Base-by-base conservation (phyloP, 2,888 invertebrate genomes). In the Sepioteuthis lessoniana region DNA sequence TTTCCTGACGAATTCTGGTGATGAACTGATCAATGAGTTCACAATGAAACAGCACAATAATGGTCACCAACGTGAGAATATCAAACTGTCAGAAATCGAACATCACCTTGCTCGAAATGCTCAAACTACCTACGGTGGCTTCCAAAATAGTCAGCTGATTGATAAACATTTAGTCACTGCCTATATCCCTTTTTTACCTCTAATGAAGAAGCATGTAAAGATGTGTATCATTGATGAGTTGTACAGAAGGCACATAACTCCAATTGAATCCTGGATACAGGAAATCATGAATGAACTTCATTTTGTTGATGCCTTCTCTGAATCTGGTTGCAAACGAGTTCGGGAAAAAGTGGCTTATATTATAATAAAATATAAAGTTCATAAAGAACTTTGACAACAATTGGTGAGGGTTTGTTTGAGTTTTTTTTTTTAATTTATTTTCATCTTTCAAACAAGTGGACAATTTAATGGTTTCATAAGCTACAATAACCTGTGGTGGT, bases 121-220 rank as follows among this genome's bases (percentile, higher is more conserved):
- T 31, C 97, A 97, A 94, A 98, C 97, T 91, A 97, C 97, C 95
- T 97, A 97, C 94, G 99, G 99, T 96, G 99, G 99, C 0, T 98
- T 99, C 95, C 98, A 98, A 96, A 98, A 98, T 96, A 98, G 99
- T 94, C 98, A 98, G 95, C 97, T 99, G 0, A 99, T 99, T 95
- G 98, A 98, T 94, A 98, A 98, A 90, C 98, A 98, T 97, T 97
- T 99, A 91, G 98, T 99, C 94, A 99, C 99, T 97, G 98, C 99
- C 96, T 99, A 98, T 97, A 98, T 99, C 95, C 99, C 99, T 93
- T 99, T 99, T 97, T 97, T 99, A 95, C 99, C 99, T 0, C 97
- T 99, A 95, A 99, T 99, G 97, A 98, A 98, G 96, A 97, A 97
- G 4, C 99, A 99, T 97, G 98, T 99, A 0, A 97, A 98, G 95